Evolutionary conservation across 2,113 vertebrate species (phyloP), one percentile per base, ranked within the genome.

Genomic region (Gasterosteus aculeatus): DNA sequence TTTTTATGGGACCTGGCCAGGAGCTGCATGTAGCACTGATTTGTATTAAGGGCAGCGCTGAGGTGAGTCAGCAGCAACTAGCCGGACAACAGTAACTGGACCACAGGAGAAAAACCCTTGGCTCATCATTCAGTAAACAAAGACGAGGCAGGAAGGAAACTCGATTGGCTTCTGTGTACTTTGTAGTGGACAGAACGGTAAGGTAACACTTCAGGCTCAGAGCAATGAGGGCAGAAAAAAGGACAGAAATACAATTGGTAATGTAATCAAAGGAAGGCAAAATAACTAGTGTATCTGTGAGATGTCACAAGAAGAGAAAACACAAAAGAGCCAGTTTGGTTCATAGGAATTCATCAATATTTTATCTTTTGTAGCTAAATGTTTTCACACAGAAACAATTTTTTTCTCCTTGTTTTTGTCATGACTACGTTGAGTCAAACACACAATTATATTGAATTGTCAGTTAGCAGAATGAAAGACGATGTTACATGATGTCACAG

Each of bases 291-390:
- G 53, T 19, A 59, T 44, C 0, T 49, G 35, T 19, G 35, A 41
- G 22, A 54, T 22, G 29, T 49, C 41, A 18, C 26, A 60, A 57
- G 12, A 86, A 90, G 63, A 78, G 22, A 84, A 91, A 87, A 80
- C 85, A 83, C 87, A 87, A 56, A 84, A 54, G 70, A 91, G 77
- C 53, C 81, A 72, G 58, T 80, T 88, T 87, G 84, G 78, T 91
- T 91, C 87, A 80, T 88, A 91, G 76, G 91, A 93, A 93, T 92
- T 82, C 26, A 90, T 89, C 77, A 87, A 80, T 88, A 80, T 89
- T 94, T 95, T 94, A 94, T 94, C 54, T 92, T 93, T 94, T 92
- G 92, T 94, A 94, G 88, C 88, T 94, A 94, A 94, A 91, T 85
- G 80, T 91, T 90, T 92, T 87, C 88, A 93, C 93, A 94, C 92